Evolutionary conservation across 2,888 invertebrate genomes (phyloP).

Genomic region (Parthenolecanium corni): DNA sequence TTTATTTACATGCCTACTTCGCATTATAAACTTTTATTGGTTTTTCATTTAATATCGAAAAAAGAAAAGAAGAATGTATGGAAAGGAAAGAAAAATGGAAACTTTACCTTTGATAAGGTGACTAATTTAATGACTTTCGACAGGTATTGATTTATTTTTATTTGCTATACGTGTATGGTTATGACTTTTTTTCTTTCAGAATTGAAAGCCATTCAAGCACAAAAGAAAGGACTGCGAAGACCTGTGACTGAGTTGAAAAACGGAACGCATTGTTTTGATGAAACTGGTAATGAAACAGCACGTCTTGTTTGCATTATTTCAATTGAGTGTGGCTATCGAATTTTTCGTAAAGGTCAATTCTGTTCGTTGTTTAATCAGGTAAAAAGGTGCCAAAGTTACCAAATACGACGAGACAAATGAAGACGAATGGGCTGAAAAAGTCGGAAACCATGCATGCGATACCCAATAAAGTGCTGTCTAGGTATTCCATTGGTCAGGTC

Average conservation of each 20-base stretch:
- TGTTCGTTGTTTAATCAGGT: not conserved
- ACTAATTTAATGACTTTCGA: too few relatives aligned
- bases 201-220: slow-evolving; percentile 39
- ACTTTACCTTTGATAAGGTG: too few relatives aligned
- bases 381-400: slow-evolving; percentile 72
- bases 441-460: slow-evolving; percentile 33
- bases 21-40: too few relatives aligned
- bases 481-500: slow-evolving; percentile 63
- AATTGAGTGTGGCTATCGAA: not conserved
- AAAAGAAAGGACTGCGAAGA: slow-evolving; percentile 37
- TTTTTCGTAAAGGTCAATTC: too few relatives aligned
- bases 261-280: slow-evolving; percentile 35
- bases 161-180: too few relatives aligned
- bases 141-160: too few relatives aligned
- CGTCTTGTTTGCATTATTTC: not conserved
- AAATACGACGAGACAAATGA: slow-evolving; percentile 44
- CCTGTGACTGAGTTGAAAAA: slow-evolving; percentile 34
- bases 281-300: slow-evolving; percentile 32
- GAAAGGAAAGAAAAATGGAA: too few relatives aligned
- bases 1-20: too few relatives aligned
- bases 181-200: slow-evolving; percentile 36
- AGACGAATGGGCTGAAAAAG: slow-evolving; percentile 31
- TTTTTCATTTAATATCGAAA: too few relatives aligned
- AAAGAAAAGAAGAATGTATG: too few relatives aligned
- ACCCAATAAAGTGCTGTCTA: slow-evolving; percentile 34